Conservation (phyloP, 2,113 vertebrate genomes). For the Rhinopomastus cyanomelas region DNA sequence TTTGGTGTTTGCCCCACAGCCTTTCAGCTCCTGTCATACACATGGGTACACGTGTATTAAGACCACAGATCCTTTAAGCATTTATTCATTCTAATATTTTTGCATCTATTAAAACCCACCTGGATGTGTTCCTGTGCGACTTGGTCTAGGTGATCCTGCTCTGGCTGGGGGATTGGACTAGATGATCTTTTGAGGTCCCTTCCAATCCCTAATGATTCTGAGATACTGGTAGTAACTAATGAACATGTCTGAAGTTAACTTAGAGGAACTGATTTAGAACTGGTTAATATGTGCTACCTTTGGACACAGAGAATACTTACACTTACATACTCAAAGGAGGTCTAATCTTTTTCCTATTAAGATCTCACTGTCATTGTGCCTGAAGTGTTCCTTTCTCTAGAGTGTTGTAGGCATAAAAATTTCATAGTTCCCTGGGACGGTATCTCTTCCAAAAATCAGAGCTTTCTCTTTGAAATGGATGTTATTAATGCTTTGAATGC, state of each 20-base stretch:
- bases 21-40: background rate
- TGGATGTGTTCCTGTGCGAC: no score
- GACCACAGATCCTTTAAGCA: background rate
- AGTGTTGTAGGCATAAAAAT: background rate
- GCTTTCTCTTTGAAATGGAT: background rate
- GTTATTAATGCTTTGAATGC: background rate
- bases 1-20: background rate
- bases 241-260: background rate
- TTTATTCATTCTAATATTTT: background rate
- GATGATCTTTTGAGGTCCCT: no score
- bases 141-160: no score
- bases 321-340: background rate
- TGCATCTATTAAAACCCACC: background rate
- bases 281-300: background rate
- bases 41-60: background rate
- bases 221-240: background rate
- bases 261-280: no score
- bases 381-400: background rate
- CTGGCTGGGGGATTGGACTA: no score
- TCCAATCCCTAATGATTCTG: no score
- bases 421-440: background rate
- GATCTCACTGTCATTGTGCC: background rate
- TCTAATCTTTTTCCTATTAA: constrained; percentile 1
- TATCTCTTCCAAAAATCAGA: background rate
- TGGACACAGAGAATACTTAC: background rate